Conservation (phyloP, 2,113 vertebrate species). For the Microcebus lehilahytsara region DNA sequence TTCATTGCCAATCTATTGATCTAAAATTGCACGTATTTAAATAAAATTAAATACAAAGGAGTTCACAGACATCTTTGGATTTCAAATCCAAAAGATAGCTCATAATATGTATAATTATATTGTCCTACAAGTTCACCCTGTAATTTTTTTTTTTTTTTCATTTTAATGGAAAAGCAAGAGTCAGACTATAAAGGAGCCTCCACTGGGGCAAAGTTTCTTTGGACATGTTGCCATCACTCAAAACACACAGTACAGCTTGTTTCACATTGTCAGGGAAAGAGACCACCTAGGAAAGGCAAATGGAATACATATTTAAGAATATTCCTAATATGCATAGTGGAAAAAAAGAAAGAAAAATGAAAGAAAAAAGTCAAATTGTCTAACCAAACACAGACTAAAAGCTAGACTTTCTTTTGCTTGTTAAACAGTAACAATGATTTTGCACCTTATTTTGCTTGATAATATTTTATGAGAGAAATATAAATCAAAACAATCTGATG, state of each 20-base stretch:
- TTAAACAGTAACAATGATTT: neutral
- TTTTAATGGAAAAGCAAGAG: constrained; percentile 23
- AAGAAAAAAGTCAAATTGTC: neutral
- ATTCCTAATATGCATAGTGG: neutral
- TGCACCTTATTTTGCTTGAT: constrained; percentile 1
- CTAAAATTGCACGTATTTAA: constrained; percentile 61
- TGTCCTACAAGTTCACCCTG: constrained; percentile 25
- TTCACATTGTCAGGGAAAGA: neutral
- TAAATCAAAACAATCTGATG: constrained; percentile 54
- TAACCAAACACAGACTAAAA: neutral
- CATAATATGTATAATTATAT: constrained; percentile 42
- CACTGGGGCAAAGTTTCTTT: neutral
- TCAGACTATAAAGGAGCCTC: neutral
- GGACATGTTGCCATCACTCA: neutral
- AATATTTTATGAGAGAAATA: constrained; percentile 28
- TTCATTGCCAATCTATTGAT: constrained; percentile 66
- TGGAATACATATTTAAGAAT: neutral
- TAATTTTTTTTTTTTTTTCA: constrained; percentile 25
- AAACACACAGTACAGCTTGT: neutral
- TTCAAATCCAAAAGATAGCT: constrained; percentile 41
- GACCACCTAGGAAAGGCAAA: neutral
- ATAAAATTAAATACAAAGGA: constrained; percentile 67
- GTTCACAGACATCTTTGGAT: constrained; percentile 40
- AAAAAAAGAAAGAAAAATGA: neutral
- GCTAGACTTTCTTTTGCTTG: neutral